Evolutionary conservation across 2,113 vertebrate genomes (phyloP).

Genomic region (Chlamydotis undulata): DNA sequence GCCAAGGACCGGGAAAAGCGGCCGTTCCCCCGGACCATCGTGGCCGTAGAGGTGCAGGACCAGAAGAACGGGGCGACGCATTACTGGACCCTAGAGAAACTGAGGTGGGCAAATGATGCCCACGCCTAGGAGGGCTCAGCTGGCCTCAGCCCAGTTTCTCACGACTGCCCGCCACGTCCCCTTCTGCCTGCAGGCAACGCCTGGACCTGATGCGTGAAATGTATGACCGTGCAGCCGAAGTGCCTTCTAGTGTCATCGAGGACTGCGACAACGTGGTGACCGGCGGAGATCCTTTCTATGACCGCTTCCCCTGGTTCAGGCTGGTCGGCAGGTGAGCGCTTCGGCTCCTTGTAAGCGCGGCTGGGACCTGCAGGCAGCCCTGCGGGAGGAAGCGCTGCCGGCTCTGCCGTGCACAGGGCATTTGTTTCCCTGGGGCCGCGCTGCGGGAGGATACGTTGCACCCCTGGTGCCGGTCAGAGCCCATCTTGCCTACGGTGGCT

Average conservation of each 20-base stretch:
- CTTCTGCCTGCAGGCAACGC: constrained; percentile 82
- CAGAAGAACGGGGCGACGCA: constrained; percentile 97
- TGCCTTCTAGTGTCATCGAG: constrained; percentile 86
- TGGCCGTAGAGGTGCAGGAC: constrained; percentile 96
- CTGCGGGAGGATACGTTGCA: fast-evolving
- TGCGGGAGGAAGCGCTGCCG: not conserved
- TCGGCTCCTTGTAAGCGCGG: not conserved
- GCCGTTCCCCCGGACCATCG: constrained; percentile 92
- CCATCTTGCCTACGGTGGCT: not conserved
- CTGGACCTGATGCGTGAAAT: constrained; percentile 97
- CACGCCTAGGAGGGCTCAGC: fast-evolving
- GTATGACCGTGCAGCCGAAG: constrained; percentile 95
- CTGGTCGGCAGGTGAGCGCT: constrained; percentile 94
- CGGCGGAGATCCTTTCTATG: constrained; percentile 95
- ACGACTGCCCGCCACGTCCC: fast-evolving
- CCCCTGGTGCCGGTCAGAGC: fast-evolving
- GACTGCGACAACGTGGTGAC: constrained; percentile 92
- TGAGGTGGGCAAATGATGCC: constrained; percentile 77
- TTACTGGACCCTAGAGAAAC: constrained; percentile 96
- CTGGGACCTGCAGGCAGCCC: not conserved
- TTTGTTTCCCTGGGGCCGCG: fast-evolving
- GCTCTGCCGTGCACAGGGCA: fast-evolving
- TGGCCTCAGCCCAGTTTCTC: not conserved
- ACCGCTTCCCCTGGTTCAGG: constrained; percentile 98
- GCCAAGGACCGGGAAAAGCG: constrained; percentile 86